Evolutionary conservation across 2,113 vertebrate species (phyloP).

Genomic region (Synodontis membranacea): DNA sequence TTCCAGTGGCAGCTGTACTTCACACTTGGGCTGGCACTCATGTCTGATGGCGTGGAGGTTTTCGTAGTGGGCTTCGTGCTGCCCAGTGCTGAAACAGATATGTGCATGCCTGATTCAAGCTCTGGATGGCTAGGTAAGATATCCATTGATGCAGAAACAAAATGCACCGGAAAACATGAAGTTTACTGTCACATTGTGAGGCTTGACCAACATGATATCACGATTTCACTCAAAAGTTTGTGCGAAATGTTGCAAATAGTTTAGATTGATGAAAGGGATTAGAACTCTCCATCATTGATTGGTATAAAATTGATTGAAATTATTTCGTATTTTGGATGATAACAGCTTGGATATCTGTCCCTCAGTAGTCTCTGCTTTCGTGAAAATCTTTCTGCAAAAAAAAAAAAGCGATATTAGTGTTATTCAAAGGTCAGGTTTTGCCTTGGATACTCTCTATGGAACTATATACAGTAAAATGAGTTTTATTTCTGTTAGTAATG

Average conservation of each 20-base stretch:
- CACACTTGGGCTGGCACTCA: slow-evolving; percentile 93
- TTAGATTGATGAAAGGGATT: neutral
- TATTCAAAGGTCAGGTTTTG: neutral
- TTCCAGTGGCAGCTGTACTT: slow-evolving; percentile 99
- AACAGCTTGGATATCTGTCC: neutral
- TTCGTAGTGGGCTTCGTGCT: slow-evolving; percentile 97
- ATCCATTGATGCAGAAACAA: neutral
- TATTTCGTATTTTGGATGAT: neutral
- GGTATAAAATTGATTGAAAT: neutral
- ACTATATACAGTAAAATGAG: slow-evolving; percentile 38
- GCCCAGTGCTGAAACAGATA: slow-evolving; percentile 95
- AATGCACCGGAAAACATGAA: neutral
- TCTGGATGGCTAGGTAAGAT: slow-evolving; percentile 87
- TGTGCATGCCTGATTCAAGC: slow-evolving; percentile 90
- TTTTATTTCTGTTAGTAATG: slow-evolving; percentile 4
- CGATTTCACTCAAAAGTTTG: neutral
- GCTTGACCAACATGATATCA: neutral
- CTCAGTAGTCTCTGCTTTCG: neutral
- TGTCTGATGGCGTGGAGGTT: slow-evolving; percentile 97
- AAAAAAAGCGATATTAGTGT: neutral
- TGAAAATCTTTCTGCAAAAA: slow-evolving; percentile 2
- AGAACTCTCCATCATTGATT: too few species aligned
- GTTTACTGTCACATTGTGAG: neutral
- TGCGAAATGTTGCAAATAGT: neutral
- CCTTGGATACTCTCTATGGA: slow-evolving; percentile 59